Evolutionary conservation across 2,888 invertebrate species (phyloP), one percentile per base, ranked within the genome.

Genomic region (Sinodicranocentrus sp.): DNA sequence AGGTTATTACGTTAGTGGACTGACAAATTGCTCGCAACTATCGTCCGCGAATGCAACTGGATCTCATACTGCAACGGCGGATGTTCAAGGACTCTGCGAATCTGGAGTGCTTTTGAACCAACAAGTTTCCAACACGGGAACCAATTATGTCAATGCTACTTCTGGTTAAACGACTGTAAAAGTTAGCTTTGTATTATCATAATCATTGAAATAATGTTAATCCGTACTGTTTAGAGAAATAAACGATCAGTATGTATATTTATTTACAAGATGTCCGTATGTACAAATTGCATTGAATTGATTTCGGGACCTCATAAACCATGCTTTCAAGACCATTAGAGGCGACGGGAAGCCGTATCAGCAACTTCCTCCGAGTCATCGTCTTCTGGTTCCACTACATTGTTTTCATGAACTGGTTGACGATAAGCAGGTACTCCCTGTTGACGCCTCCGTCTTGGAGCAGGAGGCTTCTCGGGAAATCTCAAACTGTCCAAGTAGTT

Each of bases 1-100:
- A 2, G 82, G 82, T 5, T 76, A 52, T 25, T 8, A 71, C 6
- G 71, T 71, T 21, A 48, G 17, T 54, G 82, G 82, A 23, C 10
- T 43, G 33, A 83, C 82, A 19, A 71, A 76, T 19, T 83, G 82
- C 19, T 76, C 76, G 0, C 82, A 83, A n/a, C 76, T 76, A 21
- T 68, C 75, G 1, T 77, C 23, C 23, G 82, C 82, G 1, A 10
- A 33, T 19, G 76, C 82, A 1, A 10, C 39, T 1, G 82, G 82
- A 2, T 59, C 71, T 0, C 61, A 17, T 54, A 39, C 21, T 2
- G 82, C 82, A 0, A 71, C 63, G 15, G 76, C 76, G 1, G 2
- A 63, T 5, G 82, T 75, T 8, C 63, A 63, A 19, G 82, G 82
- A 65, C 19, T 70, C 1, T 83, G 82, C 25, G 77, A 83, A 26